Evolutionary conservation across 2,113 vertebrate species (phyloP), one percentile per base, ranked within the genome.

Genomic region (Lynx canadensis): DNA sequence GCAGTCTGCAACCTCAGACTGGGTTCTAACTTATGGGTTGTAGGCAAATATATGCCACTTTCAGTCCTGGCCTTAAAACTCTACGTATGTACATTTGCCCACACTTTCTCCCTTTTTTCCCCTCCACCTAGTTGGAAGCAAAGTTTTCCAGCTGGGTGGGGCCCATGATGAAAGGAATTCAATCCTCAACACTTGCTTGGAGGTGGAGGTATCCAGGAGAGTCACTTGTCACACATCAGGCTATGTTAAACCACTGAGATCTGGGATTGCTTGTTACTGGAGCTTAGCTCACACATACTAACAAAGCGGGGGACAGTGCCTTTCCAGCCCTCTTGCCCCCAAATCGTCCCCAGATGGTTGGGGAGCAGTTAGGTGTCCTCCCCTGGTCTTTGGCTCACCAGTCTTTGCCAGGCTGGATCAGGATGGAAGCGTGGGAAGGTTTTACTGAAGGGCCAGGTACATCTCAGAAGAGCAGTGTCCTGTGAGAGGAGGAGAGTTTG

Each of bases 401-500:
- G 48, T 18, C 84, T 84, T 88, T 97, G 41, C 50, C n/a, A 31
- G 45, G 25, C n/a, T 84, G 71, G 29, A 48, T 95, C 65, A 36
- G 21, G 4, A 57, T n/a, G 89, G 41, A 10, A 41, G 15, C 8
- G 10, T 1, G 9, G 19, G 55, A 88, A 66, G 29, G 3, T n/a
- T 92, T 89, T 25, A 38, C 15, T 95, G 36, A 45, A 12, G 29
- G 23, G 10, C 19, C 16, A 19, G 71, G 73, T 31, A 14, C 33
- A 7, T 57, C 50, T 66, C 13, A 11, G 68, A 76, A 68, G 38
- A 36, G 33, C 68, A 68, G 45, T 1, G 15, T 38, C 57, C 33
- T 55, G 21, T 31, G 65, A 79, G 31, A 25, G 41, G 52, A 65
- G 38, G 18, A 52, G 79, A 63, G 45, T 18, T 73, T 69, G 50